Conservation (phyloP, 2,888 invertebrate species). For the Panorpa germanica region DNA sequence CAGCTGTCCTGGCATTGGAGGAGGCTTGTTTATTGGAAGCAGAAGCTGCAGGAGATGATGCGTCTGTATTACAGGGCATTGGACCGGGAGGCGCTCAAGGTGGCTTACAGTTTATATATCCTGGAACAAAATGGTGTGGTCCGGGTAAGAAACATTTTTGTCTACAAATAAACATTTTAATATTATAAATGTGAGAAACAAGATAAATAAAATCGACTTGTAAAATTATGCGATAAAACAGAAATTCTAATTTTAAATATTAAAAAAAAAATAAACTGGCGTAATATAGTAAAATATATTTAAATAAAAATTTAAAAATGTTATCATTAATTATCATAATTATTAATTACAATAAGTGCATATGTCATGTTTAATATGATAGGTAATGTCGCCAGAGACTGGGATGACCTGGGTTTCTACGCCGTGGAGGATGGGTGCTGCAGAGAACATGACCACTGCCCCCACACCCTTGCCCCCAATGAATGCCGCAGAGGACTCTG, state of each 20-base stretch:
- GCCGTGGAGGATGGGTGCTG: slow-evolving; percentile 48
- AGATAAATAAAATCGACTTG: too few species aligned
- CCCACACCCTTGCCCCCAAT: slow-evolving; percentile 34
- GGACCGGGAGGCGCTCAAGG: neutral
- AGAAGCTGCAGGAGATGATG: slow-evolving; percentile 16
- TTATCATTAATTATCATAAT: too few species aligned
- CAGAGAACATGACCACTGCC: slow-evolving; percentile 53
- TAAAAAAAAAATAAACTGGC: too few species aligned
- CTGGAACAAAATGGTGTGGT: slow-evolving; percentile 67
- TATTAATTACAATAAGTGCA: too few species aligned
- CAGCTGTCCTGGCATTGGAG: slow-evolving; percentile 35
- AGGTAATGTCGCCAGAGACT: slow-evolving; percentile 38
- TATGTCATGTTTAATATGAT: too few species aligned
- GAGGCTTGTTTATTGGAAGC: slow-evolving; percentile 28
- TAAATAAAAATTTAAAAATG: too few species aligned
- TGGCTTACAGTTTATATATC: slow-evolving; percentile 38
- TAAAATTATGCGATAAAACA: too few species aligned
- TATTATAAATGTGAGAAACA: too few species aligned
- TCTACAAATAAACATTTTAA: too few species aligned
- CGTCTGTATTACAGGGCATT: neutral
- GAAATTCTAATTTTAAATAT: too few species aligned
- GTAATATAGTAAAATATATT: too few species aligned
- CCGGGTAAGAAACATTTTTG: slow-evolving; percentile 25
- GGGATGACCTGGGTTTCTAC: slow-evolving; percentile 43
- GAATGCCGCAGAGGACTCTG: slow-evolving; percentile 43